Percentiles rank a stretch among this genome's conserved stretches.
Conservation (phyloP, 1,140 invertebrate genomes). For the Choristoneura fumiferana region DNA sequence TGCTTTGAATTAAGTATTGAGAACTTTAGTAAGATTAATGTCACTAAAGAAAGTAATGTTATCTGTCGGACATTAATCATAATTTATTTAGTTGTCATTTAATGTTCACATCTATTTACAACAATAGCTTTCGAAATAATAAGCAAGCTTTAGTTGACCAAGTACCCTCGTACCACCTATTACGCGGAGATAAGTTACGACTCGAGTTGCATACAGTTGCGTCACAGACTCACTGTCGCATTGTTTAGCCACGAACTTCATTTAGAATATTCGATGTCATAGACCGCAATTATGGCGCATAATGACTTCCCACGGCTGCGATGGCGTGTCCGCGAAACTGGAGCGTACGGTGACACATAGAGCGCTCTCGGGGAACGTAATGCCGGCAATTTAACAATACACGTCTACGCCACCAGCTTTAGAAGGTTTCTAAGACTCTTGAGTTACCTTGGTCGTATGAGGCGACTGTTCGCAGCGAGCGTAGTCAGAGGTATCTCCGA, state of each 20-base stretch:
- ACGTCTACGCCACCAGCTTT: constrained; percentile 28
- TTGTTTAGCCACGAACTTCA: constrained; percentile 34
- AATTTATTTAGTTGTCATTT: constrained; percentile 5
- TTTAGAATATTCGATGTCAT: constrained; percentile 50
- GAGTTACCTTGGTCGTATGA: not conserved
- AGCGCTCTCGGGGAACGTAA: constrained; percentile 43
- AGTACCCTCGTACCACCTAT: constrained; percentile 3
- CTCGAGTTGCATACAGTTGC: constrained; percentile 20
- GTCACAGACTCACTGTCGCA: constrained; percentile 22
- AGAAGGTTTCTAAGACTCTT: constrained; percentile 26
- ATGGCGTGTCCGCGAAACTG: constrained; percentile 48
- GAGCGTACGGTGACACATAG: constrained; percentile 59
- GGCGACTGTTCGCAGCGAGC: constrained; percentile 5
- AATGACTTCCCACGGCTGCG: constrained; percentile 57
- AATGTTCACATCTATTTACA: constrained; percentile 10
- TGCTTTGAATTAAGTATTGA: constrained; percentile 18
- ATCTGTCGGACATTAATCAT: constrained; percentile 7
- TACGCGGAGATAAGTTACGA: constrained; percentile 7
- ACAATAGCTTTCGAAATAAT: constrained; percentile 16
- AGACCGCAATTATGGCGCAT: constrained; percentile 44
- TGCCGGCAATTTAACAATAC: constrained; percentile 59
- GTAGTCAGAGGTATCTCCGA: not conserved
- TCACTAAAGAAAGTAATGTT: constrained; percentile 6
- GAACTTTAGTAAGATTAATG: constrained; percentile 16
- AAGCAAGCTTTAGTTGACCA: constrained; percentile 1